Conservation (phyloP, 2,113 vertebrate species). For the Seriola dumerili region DNA sequence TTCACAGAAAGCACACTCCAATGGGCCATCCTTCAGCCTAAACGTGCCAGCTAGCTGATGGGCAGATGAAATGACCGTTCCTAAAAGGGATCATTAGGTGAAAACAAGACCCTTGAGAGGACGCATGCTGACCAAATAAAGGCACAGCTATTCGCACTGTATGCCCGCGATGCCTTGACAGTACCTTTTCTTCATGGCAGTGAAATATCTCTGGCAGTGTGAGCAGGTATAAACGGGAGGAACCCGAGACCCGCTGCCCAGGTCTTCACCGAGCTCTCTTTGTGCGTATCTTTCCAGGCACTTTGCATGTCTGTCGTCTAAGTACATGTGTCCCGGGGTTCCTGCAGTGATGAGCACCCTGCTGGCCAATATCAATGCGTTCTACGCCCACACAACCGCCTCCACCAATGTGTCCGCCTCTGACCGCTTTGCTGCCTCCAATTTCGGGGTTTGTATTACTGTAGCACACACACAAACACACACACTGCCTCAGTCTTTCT, state of each 20-base stretch:
- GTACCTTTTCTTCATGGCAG: neutral
- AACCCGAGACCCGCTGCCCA: neutral
- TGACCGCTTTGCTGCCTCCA: constrained; percentile 96
- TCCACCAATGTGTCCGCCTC: constrained; percentile 98
- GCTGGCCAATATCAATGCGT: constrained; percentile 98
- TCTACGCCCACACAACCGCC: constrained; percentile 98
- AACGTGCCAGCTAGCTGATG: constrained; percentile 38
- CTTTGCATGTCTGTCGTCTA: constrained; percentile 98
- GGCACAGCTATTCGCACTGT: neutral
- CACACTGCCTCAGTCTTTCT: neutral
- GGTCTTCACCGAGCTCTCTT: constrained; percentile 25
- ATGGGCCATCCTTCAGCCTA: constrained; percentile 51
- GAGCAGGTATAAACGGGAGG: neutral
- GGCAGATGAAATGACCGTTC: constrained; percentile 27
- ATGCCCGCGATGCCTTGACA: neutral
- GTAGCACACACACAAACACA: neutral
- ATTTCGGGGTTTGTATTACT: constrained; percentile 93
- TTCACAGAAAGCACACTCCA: constrained; percentile 43
- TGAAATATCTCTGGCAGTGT: neutral
- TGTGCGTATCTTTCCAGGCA: constrained; percentile 85
- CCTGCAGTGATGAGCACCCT: constrained; percentile 99
- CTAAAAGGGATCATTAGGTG: constrained; percentile 30
- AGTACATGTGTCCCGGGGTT: constrained; percentile 99
- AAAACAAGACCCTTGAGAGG: constrained; percentile 23
- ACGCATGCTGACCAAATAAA: constrained; percentile 2